Evolutionary conservation across 2,888 invertebrate species (phyloP).

Genomic region (Napeogenes inachia): DNA sequence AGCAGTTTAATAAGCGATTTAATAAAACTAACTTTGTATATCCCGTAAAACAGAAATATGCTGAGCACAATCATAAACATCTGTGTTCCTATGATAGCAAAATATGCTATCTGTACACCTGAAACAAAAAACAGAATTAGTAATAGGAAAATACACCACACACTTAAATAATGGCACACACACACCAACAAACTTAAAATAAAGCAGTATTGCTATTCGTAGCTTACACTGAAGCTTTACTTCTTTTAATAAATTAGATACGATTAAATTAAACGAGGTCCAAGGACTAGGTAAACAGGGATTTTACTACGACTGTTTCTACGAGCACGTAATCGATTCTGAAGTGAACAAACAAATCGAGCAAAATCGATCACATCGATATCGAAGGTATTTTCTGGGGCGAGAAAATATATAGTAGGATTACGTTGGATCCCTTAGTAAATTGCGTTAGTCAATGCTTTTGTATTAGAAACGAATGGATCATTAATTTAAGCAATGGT

Average conservation of each 20-base stretch:
- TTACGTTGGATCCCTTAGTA: constrained; percentile 18
- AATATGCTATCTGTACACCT: constrained; percentile 89
- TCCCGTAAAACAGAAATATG: constrained; percentile 83
- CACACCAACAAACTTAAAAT: neutral
- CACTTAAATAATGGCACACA: no score
- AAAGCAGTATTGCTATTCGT: neutral
- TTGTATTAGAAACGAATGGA: constrained; percentile 12
- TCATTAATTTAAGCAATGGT: constrained; percentile 10
- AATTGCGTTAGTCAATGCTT: constrained; percentile 18
- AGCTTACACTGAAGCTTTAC: neutral
- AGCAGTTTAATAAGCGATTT: neutral
- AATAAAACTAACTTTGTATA: constrained; percentile 82
- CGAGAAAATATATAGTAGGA: constrained; percentile 26
- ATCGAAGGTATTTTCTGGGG: constrained; percentile 25
- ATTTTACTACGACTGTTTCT: constrained; percentile 22
- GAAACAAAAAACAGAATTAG: constrained; percentile 59
- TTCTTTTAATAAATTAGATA: neutral
- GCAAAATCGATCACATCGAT: constrained; percentile 34
- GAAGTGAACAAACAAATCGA: constrained; percentile 52
- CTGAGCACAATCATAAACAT: constrained; percentile 86
- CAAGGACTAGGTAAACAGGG: constrained; percentile 10
- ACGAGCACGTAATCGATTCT: constrained; percentile 52
- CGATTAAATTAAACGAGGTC: neutral
- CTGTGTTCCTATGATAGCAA: constrained; percentile 87
- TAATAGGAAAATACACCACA: constrained; percentile 16